Percentiles rank a stretch among this genome's conserved stretches.
Evolutionary conservation across 2,113 vertebrate species (phyloP).

Genomic region (Engraulis encrasicolus): DNA sequence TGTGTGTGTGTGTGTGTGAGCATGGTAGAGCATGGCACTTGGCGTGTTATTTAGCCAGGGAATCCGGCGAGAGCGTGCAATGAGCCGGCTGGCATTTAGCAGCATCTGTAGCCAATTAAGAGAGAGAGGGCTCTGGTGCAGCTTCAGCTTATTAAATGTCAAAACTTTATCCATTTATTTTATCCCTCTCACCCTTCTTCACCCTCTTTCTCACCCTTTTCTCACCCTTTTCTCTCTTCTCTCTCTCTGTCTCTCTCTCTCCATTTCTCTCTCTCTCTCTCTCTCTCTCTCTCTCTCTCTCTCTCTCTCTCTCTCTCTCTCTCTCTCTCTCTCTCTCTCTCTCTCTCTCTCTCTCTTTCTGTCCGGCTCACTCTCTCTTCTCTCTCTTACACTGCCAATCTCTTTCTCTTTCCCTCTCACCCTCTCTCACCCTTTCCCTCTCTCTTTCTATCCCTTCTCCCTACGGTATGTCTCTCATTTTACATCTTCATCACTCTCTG

Average conservation of each 20-base stretch:
- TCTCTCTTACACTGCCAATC: too few relatives aligned
- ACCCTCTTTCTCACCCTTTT: too few relatives aligned
- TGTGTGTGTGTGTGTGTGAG: too few relatives aligned
- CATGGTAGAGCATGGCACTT: too few relatives aligned
- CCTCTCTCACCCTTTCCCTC: not conserved
- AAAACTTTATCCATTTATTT: slow-evolving; percentile 17
- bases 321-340: slow-evolving; percentile 34
- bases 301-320: slow-evolving; percentile 1
- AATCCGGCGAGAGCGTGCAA: not conserved
- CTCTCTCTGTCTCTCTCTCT: too few relatives aligned
- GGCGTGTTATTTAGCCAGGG: not conserved
- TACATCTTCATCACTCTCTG: not conserved
- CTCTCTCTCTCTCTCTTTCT: not conserved
- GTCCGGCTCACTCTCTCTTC: slow-evolving; percentile 14
- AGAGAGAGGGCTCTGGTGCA: not conserved
- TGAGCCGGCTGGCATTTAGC: slow-evolving; percentile 1
- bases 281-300: not conserved
- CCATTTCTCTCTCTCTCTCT: not conserved
- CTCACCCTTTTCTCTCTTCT: slow-evolving; percentile 22
- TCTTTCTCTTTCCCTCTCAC: not conserved
- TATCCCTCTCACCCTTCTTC: not conserved
- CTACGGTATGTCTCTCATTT: too few relatives aligned
- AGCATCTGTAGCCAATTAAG: slow-evolving; percentile 25
- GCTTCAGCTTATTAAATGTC: slow-evolving; percentile 27
- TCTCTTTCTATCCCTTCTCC: slow-evolving; percentile 20